Evolutionary conservation across 1,140 invertebrate genomes (phyloP).

Genomic region (Calosoma granatense): DNA sequence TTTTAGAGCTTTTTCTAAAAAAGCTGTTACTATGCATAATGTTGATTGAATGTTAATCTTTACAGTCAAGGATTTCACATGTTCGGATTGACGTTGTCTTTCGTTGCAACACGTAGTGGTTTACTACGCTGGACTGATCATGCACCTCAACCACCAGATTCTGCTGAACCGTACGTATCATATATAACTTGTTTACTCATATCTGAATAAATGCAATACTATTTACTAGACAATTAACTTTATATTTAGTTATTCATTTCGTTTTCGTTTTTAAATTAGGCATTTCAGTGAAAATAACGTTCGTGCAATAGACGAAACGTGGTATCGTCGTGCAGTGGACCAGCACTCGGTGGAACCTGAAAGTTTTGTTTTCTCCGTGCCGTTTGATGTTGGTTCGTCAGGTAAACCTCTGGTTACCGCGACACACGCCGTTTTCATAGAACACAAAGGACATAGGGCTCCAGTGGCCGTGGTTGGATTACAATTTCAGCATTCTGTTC

Average conservation of each 20-base stretch:
- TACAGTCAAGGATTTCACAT: conserved; percentile 75
- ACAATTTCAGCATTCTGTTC: conserved; percentile 69
- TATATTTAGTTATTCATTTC: not conserved
- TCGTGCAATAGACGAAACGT: conserved; percentile 77
- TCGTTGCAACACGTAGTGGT: conserved; percentile 83
- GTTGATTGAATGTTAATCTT: too few species aligned
- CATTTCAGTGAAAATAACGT: conserved; percentile 73
- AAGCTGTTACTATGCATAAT: too few species aligned
- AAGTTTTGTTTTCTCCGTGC: conserved; percentile 87
- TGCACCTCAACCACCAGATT: conserved; percentile 38
- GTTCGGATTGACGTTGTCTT: conserved; percentile 72
- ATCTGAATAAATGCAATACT: conserved; percentile 3
- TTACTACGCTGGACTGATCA: conserved; percentile 77
- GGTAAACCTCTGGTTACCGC: conserved; percentile 69
- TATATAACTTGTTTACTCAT: conserved; percentile 12
- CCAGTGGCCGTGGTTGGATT: conserved; percentile 84
- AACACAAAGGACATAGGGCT: conserved; percentile 69
- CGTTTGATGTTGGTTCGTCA: conserved; percentile 63
- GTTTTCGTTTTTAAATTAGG: conserved; percentile 36
- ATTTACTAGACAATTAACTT: too few species aligned
- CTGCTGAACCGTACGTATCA: conserved; percentile 52
- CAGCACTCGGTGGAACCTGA: conserved; percentile 76
- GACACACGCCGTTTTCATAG: conserved; percentile 82
- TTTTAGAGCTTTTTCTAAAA: too few species aligned
- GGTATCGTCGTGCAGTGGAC: conserved; percentile 89